phyloP scores from a whole-genome alignment of 2,888 invertebrate species.

The Drosophila anceps region DNA sequence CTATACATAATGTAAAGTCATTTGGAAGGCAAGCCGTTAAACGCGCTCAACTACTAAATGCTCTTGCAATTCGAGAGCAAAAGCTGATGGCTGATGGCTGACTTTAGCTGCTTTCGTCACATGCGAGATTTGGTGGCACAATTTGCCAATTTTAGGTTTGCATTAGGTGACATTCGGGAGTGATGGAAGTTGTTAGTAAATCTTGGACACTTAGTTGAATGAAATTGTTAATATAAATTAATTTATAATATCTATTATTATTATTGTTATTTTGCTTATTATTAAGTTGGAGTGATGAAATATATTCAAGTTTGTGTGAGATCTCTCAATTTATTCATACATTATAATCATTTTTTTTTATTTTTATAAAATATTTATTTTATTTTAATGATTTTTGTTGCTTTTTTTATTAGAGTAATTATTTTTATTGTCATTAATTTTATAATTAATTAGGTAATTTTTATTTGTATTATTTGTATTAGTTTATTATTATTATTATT shows the following conservation, averaged over 20 bases:
- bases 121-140: not conserved
- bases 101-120: not conserved
- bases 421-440: no score
- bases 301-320: no score
- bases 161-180: not conserved
- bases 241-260: not conserved
- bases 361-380: no score
- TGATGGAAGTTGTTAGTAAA: not conserved
- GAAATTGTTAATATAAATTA: not conserved
- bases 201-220: not conserved
- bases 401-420: no score
- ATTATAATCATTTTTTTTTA: no score
- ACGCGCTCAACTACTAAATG: slow-evolving; percentile 28
- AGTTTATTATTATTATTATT: not conserved
- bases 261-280: no score
- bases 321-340: no score
- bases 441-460: no score
- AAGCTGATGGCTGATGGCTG: no score
- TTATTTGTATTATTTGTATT: not conserved
- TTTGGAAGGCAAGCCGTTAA: slow-evolving; percentile 36
- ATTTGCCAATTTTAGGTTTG: not conserved
- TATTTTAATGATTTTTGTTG: no score
- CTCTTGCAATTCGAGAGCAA: slow-evolving; percentile 19
- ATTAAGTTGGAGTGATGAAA: no score
- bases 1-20: slow-evolving; percentile 56